These are phyloP conservation scores for Actinopyga echinites DNA, from an alignment of 53 echinoderm and acorn worm species.

Conservation along the genomic window DNA sequence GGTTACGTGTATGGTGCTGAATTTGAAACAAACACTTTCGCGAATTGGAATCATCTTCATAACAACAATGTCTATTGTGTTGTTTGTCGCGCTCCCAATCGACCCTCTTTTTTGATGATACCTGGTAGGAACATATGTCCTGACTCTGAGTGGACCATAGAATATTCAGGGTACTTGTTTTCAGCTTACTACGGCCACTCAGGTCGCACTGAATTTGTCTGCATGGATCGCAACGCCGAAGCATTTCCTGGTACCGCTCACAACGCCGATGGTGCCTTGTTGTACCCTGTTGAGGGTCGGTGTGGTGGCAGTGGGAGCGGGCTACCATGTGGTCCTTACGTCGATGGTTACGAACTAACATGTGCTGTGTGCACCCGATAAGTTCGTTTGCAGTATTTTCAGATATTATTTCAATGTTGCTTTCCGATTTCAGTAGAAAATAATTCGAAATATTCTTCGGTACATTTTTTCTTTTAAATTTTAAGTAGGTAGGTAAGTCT, in stretches of 20 bases:
- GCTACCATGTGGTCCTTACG: constrained; percentile 50
- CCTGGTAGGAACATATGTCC: constrained; percentile 60
- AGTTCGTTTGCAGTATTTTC: neutral
- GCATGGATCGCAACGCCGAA: constrained; percentile 45
- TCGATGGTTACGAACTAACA: no score
- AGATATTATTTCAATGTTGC: no score
- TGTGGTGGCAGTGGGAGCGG: constrained; percentile 43
- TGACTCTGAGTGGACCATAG: no score
- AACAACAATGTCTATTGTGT: constrained; percentile 31
- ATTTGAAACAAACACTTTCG: constrained; percentile 17
- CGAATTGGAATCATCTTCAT: constrained; percentile 25
- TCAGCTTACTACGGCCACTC: neutral
- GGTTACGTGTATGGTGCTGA: constrained; percentile 31
- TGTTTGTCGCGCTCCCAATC: no score
- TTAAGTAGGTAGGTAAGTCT: no score
- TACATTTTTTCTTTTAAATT: no score
- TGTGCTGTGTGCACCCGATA: constrained; percentile 43
- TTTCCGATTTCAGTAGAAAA: no score
- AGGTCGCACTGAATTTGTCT: constrained; percentile 15
- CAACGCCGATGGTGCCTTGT: constrained; percentile 36
- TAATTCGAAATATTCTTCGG: no score
- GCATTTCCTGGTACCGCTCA: constrained; percentile 14
- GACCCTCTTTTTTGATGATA: constrained; percentile 29
- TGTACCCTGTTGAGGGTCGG: constrained; percentile 42
- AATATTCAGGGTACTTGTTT: constrained; percentile 44